Evolutionary conservation across 2,797 vertebrate species (phyloP).

Genomic region (Naso thynnoides): DNA sequence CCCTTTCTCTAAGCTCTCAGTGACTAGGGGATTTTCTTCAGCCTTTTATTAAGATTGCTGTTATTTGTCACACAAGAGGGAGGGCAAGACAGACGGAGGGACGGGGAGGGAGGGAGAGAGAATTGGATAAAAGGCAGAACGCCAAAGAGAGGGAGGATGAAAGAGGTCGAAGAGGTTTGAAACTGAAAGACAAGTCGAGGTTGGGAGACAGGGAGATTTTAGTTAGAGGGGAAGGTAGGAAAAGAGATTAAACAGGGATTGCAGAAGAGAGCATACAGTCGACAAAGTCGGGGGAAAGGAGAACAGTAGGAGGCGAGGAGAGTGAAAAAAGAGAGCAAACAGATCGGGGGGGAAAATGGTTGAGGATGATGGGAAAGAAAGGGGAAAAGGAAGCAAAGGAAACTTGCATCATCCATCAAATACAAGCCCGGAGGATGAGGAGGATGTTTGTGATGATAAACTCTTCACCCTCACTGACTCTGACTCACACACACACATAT

Average conservation of each 20-base stretch:
- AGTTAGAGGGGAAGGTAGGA: background rate
- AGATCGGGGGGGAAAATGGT: background rate
- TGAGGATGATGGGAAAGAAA: constrained; percentile 22
- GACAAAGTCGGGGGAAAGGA: background rate
- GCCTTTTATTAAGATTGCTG: constrained; percentile 62
- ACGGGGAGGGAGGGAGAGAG: background rate
- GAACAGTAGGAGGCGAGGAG: background rate
- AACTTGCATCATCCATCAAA: constrained; percentile 45
- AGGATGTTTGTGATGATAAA: constrained; percentile 51
- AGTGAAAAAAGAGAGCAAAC: background rate
- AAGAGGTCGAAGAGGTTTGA: background rate
- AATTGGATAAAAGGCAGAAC: background rate
- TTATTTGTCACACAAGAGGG: constrained; percentile 53
- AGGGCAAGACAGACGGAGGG: background rate
- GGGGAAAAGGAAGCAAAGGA: constrained; percentile 37
- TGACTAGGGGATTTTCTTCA: constrained; percentile 61
- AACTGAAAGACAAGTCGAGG: background rate
- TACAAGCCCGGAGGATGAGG: constrained; percentile 30
- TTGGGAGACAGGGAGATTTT: background rate
- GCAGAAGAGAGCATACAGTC: background rate
- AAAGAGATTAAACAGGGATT: background rate
- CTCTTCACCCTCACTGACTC: constrained; percentile 57
- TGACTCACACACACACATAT: constrained; percentile 22
- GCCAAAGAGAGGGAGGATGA: background rate
- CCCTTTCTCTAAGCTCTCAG: constrained; percentile 53